Evolutionary conservation across 2,888 invertebrate genomes (phyloP).

Genomic region (Erebia ligea): DNA sequence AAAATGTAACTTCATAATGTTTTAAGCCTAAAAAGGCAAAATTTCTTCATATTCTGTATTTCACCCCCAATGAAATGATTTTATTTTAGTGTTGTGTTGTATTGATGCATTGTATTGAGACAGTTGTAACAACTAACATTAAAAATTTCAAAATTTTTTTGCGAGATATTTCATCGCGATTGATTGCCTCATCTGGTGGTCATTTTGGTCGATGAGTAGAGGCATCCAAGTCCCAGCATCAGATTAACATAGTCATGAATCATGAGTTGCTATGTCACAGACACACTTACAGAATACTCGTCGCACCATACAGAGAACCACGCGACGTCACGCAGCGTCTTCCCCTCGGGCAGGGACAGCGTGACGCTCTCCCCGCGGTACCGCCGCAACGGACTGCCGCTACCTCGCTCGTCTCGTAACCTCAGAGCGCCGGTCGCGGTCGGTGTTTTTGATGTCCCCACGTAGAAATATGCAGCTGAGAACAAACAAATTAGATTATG

Average conservation of each 20-base stretch:
- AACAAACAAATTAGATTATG: background rate
- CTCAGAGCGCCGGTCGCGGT: slow-evolving; percentile 86
- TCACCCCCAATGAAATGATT: too few species aligned
- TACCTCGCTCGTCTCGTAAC: slow-evolving; percentile 93
- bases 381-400: slow-evolving; percentile 88
- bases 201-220: too few species aligned
- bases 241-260: background rate
- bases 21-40: too few species aligned
- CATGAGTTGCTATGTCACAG: background rate
- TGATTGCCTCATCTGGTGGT: too few species aligned
- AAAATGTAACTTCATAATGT: too few species aligned
- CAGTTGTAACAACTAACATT: too few species aligned
- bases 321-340: slow-evolving; percentile 90
- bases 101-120: too few species aligned
- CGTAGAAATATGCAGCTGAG: slow-evolving; percentile 95
- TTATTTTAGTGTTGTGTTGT: too few species aligned
- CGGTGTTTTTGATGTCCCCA: slow-evolving; percentile 88
- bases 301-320: slow-evolving; percentile 97
- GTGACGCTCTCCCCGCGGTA: slow-evolving; percentile 93
- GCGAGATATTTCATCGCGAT: too few species aligned
- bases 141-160: too few species aligned
- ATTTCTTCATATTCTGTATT: too few species aligned
- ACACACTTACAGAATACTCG: slow-evolving; percentile 92
- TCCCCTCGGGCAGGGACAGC: slow-evolving; percentile 93
- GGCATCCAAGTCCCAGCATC: too few species aligned